These are phyloP conservation scores for Caenorhabditis inopinata DNA, from an alignment of 1,140 invertebrate genomes.

Conservation along the genomic window DNA sequence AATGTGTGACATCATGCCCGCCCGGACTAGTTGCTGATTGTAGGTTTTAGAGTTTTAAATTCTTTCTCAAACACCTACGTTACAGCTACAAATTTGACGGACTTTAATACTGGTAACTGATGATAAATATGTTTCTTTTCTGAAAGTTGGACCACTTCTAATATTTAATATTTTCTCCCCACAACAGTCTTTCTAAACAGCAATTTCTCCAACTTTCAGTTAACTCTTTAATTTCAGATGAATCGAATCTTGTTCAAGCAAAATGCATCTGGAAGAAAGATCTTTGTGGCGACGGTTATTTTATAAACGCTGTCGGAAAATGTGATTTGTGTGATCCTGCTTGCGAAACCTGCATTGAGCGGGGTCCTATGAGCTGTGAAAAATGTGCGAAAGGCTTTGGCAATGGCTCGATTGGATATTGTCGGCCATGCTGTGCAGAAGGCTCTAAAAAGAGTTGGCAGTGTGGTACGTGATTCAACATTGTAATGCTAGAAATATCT, in stretches of 20 bases:
- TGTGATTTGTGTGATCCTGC: constrained; percentile 59
- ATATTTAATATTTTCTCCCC: too few species aligned
- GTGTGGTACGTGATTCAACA: constrained; percentile 39
- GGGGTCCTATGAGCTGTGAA: constrained; percentile 60
- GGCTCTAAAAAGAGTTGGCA: constrained; percentile 36
- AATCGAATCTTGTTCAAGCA: constrained; percentile 58
- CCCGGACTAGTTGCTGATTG: constrained; percentile 60
- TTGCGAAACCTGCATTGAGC: constrained; percentile 63
- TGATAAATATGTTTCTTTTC: neutral
- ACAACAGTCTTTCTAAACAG: too few species aligned
- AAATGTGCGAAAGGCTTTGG: constrained; percentile 56
- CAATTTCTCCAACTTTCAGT: neutral
- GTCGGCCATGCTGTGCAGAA: constrained; percentile 56
- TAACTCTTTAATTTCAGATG: constrained; percentile 46
- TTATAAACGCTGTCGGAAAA: constrained; percentile 45
- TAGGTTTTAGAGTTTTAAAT: constrained; percentile 42
- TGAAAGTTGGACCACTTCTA: neutral
- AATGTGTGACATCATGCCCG: constrained; percentile 62
- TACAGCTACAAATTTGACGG: too few species aligned
- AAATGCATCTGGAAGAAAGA: constrained; percentile 59
- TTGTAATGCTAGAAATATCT: neutral
- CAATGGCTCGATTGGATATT: constrained; percentile 60
- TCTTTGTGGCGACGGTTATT: constrained; percentile 59
- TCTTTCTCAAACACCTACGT: too few species aligned
- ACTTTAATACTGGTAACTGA: too few species aligned